A percentile compares a stretch with the other conserved stretches of the same genome.
phyloP scores from a whole-genome alignment of 1,140 invertebrate genomes.

The Spodoptera litura region DNA sequence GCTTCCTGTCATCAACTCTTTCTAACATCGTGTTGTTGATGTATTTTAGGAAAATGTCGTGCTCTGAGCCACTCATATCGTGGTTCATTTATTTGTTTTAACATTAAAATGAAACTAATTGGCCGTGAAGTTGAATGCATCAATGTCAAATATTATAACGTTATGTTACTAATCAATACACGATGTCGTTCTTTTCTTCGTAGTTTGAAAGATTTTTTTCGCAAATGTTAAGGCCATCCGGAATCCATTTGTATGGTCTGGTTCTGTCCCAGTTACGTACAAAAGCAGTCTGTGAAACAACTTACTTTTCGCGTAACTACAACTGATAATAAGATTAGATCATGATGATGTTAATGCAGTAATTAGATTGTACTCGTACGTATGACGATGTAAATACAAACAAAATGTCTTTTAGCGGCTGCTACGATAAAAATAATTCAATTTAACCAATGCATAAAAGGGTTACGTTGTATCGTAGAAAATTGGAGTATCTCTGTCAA shows the following conservation, averaged over 20 bases:
- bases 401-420: conserved; percentile 29
- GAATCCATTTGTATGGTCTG: background rate
- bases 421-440: conserved; percentile 14
- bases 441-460: conserved; percentile 24
- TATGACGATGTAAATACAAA: conserved; percentile 40
- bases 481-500: background rate
- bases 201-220: conserved; percentile 5
- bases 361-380: conserved; percentile 47
- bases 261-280: background rate
- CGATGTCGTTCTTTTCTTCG: background rate
- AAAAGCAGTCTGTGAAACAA: conserved; percentile 18
- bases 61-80: conserved; percentile 30
- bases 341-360: conserved; percentile 46
- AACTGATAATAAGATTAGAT: conserved; percentile 47
- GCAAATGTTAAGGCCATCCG: conserved; percentile 3
- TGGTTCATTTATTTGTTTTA: conserved; percentile 44
- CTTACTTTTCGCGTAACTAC: conserved; percentile 41
- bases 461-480: background rate
- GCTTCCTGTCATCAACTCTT: conserved; percentile 49
- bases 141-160: conserved; percentile 30
- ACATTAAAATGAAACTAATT: conserved; percentile 39
- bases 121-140: conserved; percentile 18
- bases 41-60: conserved; percentile 47
- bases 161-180: conserved; percentile 27
- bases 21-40: conserved; percentile 37